Conservation (phyloP, 2,797 vertebrate species). For the Crypturellus tataupa region DNA sequence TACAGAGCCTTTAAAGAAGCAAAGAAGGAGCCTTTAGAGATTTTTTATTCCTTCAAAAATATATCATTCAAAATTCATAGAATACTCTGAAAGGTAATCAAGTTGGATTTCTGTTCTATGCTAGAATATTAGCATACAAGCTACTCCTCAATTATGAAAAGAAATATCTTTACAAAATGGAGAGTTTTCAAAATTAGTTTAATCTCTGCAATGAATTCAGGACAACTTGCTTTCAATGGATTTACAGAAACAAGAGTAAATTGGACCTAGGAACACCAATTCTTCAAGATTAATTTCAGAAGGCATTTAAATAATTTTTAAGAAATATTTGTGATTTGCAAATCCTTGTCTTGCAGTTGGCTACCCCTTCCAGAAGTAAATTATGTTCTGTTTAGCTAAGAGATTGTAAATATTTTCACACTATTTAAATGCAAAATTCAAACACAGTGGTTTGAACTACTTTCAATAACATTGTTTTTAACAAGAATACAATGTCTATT, state of each 20-base stretch:
- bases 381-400: neutral
- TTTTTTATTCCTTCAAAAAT: neutral
- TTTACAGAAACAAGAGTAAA: neutral
- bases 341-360: neutral
- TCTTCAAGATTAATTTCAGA: neutral
- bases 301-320: neutral
- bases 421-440: neutral
- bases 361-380: neutral
- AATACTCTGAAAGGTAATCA: neutral
- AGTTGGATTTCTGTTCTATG: neutral
- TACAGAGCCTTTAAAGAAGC: neutral
- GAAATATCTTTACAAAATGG: neutral
- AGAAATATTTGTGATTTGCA: neutral
- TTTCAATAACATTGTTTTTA: neutral
- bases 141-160: neutral
- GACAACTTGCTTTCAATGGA: neutral
- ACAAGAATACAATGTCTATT: neutral
- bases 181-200: neutral
- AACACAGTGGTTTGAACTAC: neutral
- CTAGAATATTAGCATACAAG: too few species aligned
- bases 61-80: neutral
- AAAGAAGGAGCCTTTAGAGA: neutral
- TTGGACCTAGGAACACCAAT: neutral
- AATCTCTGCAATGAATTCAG: neutral
- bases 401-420: neutral